phyloP scores from a whole-genome alignment of 2,797 vertebrate genomes.

The Phalloptychus januarius region DNA sequence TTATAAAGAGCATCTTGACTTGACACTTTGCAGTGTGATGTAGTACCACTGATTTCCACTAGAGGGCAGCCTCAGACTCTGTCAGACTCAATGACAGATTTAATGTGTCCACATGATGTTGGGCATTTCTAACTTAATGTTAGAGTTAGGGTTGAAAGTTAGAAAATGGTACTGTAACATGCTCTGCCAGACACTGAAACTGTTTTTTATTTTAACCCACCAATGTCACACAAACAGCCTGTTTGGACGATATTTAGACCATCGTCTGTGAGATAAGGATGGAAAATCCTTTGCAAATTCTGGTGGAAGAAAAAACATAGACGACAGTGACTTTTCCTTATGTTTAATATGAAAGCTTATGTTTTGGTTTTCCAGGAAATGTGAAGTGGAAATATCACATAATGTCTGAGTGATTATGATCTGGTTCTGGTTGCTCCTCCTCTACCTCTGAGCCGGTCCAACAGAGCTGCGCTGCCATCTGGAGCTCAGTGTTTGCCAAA shows the following conservation, averaged over 20 bases:
- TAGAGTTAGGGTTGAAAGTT: neutral
- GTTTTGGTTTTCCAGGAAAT: neutral
- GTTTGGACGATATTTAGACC: neutral
- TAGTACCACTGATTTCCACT: too few relatives aligned
- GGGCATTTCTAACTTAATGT: too few relatives aligned
- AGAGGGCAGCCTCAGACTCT: neutral
- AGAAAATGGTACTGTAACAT: too few relatives aligned
- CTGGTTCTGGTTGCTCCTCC: conserved; percentile 38
- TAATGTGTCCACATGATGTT: neutral
- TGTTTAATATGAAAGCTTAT: neutral
- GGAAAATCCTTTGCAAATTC: too few relatives aligned
- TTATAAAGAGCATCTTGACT: too few relatives aligned
- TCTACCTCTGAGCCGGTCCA: conserved; percentile 28
- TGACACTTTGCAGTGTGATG: too few relatives aligned
- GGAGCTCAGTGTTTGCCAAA: conserved; percentile 50
- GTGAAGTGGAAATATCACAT: neutral
- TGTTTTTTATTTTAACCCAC: too few relatives aligned
- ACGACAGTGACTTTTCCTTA: neutral
- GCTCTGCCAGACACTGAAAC: too few relatives aligned
- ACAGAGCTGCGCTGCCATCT: conserved; percentile 63
- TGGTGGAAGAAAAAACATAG: too few relatives aligned
- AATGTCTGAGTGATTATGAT: neutral
- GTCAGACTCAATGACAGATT: neutral
- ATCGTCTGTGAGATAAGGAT: neutral
- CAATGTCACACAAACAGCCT: neutral